Evolutionary conservation across 1,140 invertebrate species (phyloP).

Genomic region (Temnothorax nylanderi): DNA sequence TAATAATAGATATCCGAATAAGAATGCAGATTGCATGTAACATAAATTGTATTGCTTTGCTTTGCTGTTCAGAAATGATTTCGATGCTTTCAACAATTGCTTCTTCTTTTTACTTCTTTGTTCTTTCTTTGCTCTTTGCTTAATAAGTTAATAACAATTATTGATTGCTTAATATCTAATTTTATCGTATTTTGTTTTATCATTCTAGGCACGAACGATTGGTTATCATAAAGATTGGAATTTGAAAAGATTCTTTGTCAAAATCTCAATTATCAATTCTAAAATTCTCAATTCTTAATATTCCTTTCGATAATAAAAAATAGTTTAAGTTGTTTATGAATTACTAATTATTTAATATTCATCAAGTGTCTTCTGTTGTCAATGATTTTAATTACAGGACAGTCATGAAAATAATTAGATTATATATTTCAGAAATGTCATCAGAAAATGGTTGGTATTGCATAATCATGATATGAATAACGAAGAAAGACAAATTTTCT

Average conservation of each 20-base stretch:
- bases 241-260: not conserved
- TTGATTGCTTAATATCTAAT: not conserved
- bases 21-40: not conserved
- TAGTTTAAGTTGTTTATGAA: not conserved
- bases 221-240: not conserved
- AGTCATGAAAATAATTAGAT: not conserved
- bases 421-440: not conserved
- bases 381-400: not conserved
- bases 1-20: conserved; percentile 5
- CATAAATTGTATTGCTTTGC: not conserved
- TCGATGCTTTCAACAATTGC: not conserved
- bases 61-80: not conserved
- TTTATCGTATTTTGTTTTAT: not conserved
- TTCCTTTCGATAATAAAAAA: not conserved
- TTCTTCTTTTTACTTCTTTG: not conserved
- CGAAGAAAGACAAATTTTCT: conserved; percentile 52
- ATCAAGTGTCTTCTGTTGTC: not conserved
- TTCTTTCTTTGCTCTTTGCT: not conserved
- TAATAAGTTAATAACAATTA: not conserved
- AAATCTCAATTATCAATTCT: not conserved
- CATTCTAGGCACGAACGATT: not conserved
- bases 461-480: conserved; percentile 43
- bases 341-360: not conserved
- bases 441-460: not conserved
- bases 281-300: conserved; percentile 4